Base-by-base conservation (phyloP, 2,113 vertebrate genomes). In the Lepisosteus oculatus region DNA sequence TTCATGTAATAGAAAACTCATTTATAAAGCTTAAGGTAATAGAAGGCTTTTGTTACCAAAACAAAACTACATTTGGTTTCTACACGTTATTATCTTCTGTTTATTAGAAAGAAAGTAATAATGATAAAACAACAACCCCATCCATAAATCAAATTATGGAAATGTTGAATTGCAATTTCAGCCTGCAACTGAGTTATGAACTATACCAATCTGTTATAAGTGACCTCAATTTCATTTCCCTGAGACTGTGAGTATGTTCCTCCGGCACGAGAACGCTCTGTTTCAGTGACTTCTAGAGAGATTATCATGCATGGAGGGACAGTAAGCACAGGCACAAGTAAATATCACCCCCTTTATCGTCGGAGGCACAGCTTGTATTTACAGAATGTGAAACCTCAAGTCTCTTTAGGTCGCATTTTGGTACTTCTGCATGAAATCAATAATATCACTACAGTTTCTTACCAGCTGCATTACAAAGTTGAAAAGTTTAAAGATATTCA, bases 61-160 rank as follows among this genome's bases (percentile, higher is more conserved):
- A 59, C 61, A 45, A 7, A 69, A 61, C 29, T 61, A 11, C 2
- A 61, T 3, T 59, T 55, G 8, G 8, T 69, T 61, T 59, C 13
- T 12, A 59, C 43, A 15, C 5, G 43, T 69, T 43, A 15, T 15
- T 69, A 17, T 14, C 15, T 15, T 70, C 59, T 13, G 45, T 70
- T 69, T 61, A 63, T 55, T 12, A 71, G 44, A 55, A 71, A 71
- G 42, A 51, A 51, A 63, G 55, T 62, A 9, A 51, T 17, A 65
- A 43, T 43, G 61, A 71, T 12, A 63, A 72, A 65, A 71, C 70
- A 64, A 64, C 51, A 17, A 41, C 61, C 55, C 29, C 51, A 65
- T 55, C 15, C 51, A 44, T 65, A 72, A 66, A 72, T 66, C 54
- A 57, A 3, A 45, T 72, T 56, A 59, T 56, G 55, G 63, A 72